These are phyloP conservation scores for Elegia similella DNA, from an alignment of 2,888 invertebrate genomes.

Conservation along the genomic window DNA sequence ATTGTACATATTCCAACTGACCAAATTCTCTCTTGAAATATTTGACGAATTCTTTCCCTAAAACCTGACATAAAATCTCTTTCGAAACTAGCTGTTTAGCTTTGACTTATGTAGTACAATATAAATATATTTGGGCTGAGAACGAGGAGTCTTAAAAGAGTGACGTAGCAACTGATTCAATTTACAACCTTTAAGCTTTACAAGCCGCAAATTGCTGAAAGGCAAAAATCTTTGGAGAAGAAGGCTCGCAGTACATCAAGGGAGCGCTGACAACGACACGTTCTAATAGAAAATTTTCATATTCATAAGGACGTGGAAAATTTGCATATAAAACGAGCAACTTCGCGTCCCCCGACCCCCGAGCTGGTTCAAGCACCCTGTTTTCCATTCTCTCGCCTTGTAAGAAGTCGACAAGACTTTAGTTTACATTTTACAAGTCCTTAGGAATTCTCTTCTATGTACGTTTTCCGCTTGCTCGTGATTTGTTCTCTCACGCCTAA, in stretches of 20 bases:
- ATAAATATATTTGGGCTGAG: constrained; percentile 4
- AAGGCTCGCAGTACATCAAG: constrained; percentile 60
- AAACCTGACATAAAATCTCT: background rate
- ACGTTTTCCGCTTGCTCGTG: constrained; percentile 15
- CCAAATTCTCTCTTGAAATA: background rate
- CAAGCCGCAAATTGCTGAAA: constrained; percentile 52
- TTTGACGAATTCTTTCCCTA: background rate
- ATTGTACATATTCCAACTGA: background rate
- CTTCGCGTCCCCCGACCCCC: constrained; percentile 53
- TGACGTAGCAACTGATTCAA: constrained; percentile 38
- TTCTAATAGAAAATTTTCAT: constrained; percentile 82
- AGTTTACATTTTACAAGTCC: constrained; percentile 46
- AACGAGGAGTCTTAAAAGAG: constrained; percentile 14
- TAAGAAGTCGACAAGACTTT: constrained; percentile 55
- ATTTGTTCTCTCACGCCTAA: constrained; percentile 10
- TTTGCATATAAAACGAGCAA: constrained; percentile 81
- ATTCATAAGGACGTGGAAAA: constrained; percentile 78
- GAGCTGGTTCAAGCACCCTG: constrained; percentile 59
- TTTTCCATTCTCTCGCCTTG: constrained; percentile 63
- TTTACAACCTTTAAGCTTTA: constrained; percentile 52
- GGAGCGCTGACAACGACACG: constrained; percentile 76
- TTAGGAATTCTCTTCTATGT: constrained; percentile 19
- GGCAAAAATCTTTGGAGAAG: constrained; percentile 51
- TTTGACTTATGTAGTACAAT: background rate
- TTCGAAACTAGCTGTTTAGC: background rate